Evolutionary conservation across 1,140 invertebrate species (phyloP).

Genomic region (Neodiprion virginianus): DNA sequence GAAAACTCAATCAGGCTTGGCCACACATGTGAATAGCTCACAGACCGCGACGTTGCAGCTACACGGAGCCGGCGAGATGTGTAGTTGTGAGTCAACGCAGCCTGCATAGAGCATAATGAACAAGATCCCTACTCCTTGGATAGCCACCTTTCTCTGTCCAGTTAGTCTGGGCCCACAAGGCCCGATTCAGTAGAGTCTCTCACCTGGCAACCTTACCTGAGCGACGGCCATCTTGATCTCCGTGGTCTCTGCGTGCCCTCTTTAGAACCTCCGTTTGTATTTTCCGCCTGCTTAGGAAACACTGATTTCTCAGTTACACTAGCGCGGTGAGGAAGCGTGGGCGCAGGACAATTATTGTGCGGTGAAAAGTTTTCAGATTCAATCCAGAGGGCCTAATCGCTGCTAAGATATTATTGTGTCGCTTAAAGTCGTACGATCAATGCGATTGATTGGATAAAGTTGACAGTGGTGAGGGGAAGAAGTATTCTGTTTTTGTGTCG

Average conservation of each 20-base stretch:
- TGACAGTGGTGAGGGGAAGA: no score
- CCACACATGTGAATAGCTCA: no score
- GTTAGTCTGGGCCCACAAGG: slow-evolving; percentile 13
- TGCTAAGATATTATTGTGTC: neutral
- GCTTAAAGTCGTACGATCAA: neutral
- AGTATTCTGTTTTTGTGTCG: neutral
- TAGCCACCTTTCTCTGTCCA: slow-evolving; percentile 22
- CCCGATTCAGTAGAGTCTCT: slow-evolving; percentile 23
- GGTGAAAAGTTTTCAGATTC: neutral
- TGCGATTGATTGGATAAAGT: neutral
- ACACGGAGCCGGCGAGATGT: no score
- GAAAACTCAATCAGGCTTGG: no score
- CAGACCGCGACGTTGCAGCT: no score
- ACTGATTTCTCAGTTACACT: slow-evolving; percentile 21
- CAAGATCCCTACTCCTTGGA: neutral
- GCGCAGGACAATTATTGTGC: slow-evolving; percentile 15
- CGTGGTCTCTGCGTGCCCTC: slow-evolving; percentile 28
- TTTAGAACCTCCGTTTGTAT: slow-evolving; percentile 30
- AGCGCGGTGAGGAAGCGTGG: slow-evolving; percentile 26
- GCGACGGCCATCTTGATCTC: slow-evolving; percentile 42
- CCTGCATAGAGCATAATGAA: no score
- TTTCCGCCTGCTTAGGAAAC: slow-evolving; percentile 23
- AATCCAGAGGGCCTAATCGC: slow-evolving; percentile 13
- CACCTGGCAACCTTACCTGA: slow-evolving; percentile 35
- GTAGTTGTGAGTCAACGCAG: no score